These are phyloP conservation scores for Xiphorhynchus erythropygius DNA, from an alignment of 2,797 vertebrate genomes.

Conservation along the genomic window DNA sequence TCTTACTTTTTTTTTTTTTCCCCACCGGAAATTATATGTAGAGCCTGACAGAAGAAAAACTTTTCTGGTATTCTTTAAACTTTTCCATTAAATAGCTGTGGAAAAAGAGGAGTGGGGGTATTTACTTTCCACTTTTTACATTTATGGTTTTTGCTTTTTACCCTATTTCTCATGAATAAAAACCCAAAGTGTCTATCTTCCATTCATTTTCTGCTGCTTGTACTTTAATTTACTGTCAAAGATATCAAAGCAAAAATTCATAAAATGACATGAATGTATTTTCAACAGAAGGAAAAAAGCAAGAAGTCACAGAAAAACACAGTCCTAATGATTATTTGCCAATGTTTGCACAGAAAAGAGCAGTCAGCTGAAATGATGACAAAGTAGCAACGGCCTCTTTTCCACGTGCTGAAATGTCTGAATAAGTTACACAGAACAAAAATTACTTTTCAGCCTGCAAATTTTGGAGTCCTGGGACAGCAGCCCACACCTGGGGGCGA, in stretches of 20 bases:
- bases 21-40: not conserved
- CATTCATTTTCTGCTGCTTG: not conserved
- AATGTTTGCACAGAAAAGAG: not conserved
- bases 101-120: not conserved
- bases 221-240: not conserved
- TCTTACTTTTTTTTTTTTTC: not conserved
- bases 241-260: not conserved
- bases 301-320: not conserved
- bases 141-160: not conserved
- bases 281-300: not conserved
- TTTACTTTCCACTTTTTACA: not conserved
- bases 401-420: not conserved
- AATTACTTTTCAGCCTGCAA: not conserved
- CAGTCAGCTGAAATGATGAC: conserved; percentile 6
- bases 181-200: not conserved
- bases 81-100: not conserved
- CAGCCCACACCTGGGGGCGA: not conserved
- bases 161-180: not conserved
- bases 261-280: not conserved
- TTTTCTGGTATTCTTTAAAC: not conserved
- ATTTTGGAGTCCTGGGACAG: not conserved
- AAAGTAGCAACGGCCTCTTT: not conserved
- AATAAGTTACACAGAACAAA: not conserved
- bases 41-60: not conserved
- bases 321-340: not conserved